These are phyloP conservation scores for Grantiella picta DNA, from an alignment of 2,113 vertebrate species.

Conservation along the genomic window DNA sequence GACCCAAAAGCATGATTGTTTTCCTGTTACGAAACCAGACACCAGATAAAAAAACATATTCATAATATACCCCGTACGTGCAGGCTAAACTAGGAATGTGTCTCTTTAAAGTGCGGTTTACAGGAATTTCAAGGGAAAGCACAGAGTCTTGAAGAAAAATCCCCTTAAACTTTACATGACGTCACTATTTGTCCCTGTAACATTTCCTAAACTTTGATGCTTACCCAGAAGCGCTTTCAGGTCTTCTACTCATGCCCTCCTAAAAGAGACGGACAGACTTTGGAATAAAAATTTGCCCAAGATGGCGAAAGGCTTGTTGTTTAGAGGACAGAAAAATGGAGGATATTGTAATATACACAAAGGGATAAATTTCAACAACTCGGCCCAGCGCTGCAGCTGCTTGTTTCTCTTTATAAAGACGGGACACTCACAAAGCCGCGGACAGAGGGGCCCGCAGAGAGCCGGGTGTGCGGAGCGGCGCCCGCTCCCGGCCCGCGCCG, in stretches of 20 bases:
- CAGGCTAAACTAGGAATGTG: neutral
- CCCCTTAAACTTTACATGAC: conserved; percentile 79
- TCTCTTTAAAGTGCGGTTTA: neutral
- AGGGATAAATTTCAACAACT: conserved; percentile 94
- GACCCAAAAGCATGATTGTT: neutral
- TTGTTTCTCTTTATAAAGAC: conserved; percentile 76
- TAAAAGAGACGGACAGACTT: conserved; percentile 28
- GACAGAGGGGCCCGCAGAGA: neutral
- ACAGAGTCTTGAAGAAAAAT: conserved; percentile 40
- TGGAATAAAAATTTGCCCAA: conserved; percentile 88
- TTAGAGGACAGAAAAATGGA: conserved; percentile 98
- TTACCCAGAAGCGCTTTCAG: conserved; percentile 58
- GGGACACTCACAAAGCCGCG: conserved; percentile 77
- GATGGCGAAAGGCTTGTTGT: conserved; percentile 99
- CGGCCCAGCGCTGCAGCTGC: conserved; percentile 82
- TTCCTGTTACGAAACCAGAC: conserved; percentile 37
- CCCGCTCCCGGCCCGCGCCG: neutral
- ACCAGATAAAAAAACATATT: neutral
- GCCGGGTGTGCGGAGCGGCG: neutral
- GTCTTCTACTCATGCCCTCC: conserved; percentile 55
- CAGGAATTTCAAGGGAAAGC: neutral
- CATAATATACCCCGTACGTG: neutral
- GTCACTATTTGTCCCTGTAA: conserved; percentile 71
- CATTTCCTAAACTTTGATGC: conserved; percentile 77
- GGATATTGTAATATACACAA: conserved; percentile 99